Conservation (phyloP, 2,888 invertebrate species). For the Ctena decussata region DNA sequence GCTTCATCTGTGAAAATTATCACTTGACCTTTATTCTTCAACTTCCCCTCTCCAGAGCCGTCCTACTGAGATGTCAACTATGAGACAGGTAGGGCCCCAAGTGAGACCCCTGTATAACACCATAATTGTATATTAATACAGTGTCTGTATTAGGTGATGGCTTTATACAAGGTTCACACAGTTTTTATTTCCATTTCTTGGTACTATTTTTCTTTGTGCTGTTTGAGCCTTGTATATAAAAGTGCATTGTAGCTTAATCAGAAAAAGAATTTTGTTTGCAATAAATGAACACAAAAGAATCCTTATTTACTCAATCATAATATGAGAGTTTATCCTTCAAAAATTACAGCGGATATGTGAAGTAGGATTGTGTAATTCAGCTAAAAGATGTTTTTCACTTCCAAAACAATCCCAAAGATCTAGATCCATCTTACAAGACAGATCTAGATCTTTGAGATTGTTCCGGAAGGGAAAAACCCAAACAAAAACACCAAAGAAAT, state of each 20-base stretch:
- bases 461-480: no score
- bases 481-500: no score
- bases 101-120: conserved; percentile 6
- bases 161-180: not conserved
- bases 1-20: not conserved
- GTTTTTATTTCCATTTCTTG: not conserved
- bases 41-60: conserved; percentile 36
- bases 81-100: conserved; percentile 57
- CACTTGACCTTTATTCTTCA: not conserved
- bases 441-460: no score
- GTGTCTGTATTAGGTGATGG: conserved; percentile 7
- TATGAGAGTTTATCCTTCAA: no score
- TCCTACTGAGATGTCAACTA: conserved; percentile 54
- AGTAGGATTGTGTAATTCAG: no score
- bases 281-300: no score
- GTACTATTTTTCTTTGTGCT: not conserved
- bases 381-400: no score
- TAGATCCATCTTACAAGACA: no score
- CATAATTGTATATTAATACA: not conserved
- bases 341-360: no score
- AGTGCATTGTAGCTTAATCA: conserved; percentile 7
- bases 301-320: no score
- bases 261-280: not conserved
- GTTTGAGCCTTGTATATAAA: not conserved
- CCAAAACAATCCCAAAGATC: no score